Evolutionary conservation across 2,888 invertebrate species (phyloP).

Genomic region (Himalopsyche tibetana): DNA sequence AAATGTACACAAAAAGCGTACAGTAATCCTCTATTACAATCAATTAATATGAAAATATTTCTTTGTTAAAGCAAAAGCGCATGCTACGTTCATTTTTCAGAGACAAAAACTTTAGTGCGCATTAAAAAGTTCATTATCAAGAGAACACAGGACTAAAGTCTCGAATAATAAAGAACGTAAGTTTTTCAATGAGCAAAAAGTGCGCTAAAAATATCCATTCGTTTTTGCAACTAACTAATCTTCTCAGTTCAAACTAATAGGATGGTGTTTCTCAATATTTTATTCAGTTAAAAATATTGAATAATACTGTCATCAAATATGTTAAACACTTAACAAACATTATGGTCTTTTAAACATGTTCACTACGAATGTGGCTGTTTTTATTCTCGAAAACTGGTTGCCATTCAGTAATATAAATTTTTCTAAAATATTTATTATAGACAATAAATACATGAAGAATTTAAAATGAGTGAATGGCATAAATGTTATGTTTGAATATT

Average conservation of each 20-base stretch:
- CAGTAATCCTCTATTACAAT: background rate
- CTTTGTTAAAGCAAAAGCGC: background rate
- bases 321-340: too few relatives aligned
- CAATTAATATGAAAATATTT: slow-evolving; percentile 42
- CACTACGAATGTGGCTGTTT: too few relatives aligned
- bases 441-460: too few relatives aligned
- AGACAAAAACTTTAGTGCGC: slow-evolving; percentile 40
- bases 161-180: slow-evolving; percentile 42
- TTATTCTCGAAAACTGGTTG: too few relatives aligned
- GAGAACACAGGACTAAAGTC: slow-evolving; percentile 37
- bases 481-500: too few relatives aligned
- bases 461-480: too few relatives aligned
- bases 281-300: background rate
- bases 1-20: background rate
- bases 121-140: slow-evolving; percentile 42
- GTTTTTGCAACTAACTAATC: slow-evolving; percentile 27
- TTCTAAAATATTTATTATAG: too few relatives aligned
- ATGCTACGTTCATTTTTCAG: slow-evolving; percentile 3
- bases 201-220: slow-evolving; percentile 29
- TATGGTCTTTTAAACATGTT: too few relatives aligned
- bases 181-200: slow-evolving; percentile 34
- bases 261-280: background rate
- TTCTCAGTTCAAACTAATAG: slow-evolving; percentile 32
- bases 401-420: too few relatives aligned
- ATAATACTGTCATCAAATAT: too few relatives aligned